Conservation (phyloP, 2,113 vertebrate genomes). For the Canis aureus region DNA sequence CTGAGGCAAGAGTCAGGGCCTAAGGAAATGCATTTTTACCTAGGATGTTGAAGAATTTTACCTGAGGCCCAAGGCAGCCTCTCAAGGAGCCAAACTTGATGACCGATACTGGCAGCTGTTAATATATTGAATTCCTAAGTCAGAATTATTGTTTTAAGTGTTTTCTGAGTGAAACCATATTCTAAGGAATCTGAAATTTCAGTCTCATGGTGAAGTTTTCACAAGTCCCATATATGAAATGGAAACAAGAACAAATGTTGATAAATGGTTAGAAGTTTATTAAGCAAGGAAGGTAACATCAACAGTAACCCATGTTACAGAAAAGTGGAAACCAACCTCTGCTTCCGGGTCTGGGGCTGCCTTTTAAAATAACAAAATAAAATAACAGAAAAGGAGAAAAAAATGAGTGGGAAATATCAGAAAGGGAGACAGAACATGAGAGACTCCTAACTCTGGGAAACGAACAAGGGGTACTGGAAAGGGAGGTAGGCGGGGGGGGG, state of each 20-base stretch:
- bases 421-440: no score
- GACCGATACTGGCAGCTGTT: slow-evolving; percentile 54
- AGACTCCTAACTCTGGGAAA: no score
- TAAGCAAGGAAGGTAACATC: slow-evolving; percentile 27
- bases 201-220: slow-evolving; percentile 35
- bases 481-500: no score
- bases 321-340: neutral
- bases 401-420: neutral
- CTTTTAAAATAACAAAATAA: neutral
- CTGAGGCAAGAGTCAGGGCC: neutral
- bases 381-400: neutral
- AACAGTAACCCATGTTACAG: neutral
- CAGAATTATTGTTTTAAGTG: slow-evolving; percentile 66
- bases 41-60: slow-evolving; percentile 58
- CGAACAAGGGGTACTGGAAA: no score
- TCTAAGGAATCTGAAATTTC: slow-evolving; percentile 59
- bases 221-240: neutral
- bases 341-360: neutral
- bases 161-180: slow-evolving; percentile 70
- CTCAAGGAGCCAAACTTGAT: slow-evolving; percentile 58
- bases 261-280: slow-evolving; percentile 32
- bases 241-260: slow-evolving; percentile 48
- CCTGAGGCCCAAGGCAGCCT: slow-evolving; percentile 25
- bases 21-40: slow-evolving; percentile 67
- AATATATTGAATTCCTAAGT: slow-evolving; percentile 65